Conservation (phyloP, 2,797 vertebrate genomes). For the Malacoctenus gilli region DNA sequence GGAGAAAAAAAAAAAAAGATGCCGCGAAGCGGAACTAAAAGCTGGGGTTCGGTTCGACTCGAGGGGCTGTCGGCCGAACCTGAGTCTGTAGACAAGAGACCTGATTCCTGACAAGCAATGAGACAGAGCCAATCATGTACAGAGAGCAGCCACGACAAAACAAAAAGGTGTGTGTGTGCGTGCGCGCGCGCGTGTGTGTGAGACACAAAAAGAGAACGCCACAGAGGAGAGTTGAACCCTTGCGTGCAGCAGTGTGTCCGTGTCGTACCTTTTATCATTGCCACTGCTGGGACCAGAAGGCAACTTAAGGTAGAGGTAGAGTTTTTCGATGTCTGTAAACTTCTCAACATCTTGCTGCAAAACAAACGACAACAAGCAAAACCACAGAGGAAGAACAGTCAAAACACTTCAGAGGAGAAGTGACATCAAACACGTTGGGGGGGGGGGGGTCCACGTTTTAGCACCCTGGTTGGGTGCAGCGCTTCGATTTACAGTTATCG, state of each 20-base stretch:
- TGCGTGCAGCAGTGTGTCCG: conserved; percentile 28
- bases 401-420: not conserved
- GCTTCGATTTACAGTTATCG: not conserved
- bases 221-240: conserved; percentile 36
- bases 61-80: conserved; percentile 24
- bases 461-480: too few species aligned
- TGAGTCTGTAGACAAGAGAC: conserved; percentile 39
- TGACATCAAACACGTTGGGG: too few species aligned
- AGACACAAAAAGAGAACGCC: conserved; percentile 1
- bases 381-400: not conserved
- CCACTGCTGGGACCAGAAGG: conserved; percentile 99
- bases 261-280: conserved; percentile 93
- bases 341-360: conserved; percentile 99
- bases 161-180: not conserved
- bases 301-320: conserved; percentile 99
- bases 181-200: too few species aligned
- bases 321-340: conserved; percentile 99
- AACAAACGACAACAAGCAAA: conserved; percentile 31
- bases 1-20: conserved; percentile 10
- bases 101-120: conserved; percentile 56
- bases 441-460: too few species aligned
- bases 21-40: conserved; percentile 15
- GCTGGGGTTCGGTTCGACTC: conserved; percentile 20
- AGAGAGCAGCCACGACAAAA: conserved; percentile 5
- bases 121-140: conserved; percentile 56